These are phyloP conservation scores for Microplitis demolitor DNA, from an alignment of 1,140 invertebrate genomes.

Conservation along the genomic window DNA sequence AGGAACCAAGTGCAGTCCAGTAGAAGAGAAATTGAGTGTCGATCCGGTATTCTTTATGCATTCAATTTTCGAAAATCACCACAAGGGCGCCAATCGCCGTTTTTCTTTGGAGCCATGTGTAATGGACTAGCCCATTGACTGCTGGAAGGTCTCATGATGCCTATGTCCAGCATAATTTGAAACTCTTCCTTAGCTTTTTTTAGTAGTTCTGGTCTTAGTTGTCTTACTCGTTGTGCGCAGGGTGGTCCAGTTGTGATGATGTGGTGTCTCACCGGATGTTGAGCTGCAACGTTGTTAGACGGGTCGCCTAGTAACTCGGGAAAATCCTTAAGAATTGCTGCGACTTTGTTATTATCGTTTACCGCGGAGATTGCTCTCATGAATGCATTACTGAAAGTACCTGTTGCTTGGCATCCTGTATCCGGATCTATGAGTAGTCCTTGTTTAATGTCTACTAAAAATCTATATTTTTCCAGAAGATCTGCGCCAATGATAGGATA, in stretches of 20 bases:
- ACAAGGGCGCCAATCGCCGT: constrained; percentile 45
- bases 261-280: not conserved
- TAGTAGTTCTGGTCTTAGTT: constrained; percentile 33
- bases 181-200: constrained; percentile 36
- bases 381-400: not conserved
- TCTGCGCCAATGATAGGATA: constrained; percentile 31
- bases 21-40: constrained; percentile 42
- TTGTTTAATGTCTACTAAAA: constrained; percentile 19
- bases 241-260: not conserved
- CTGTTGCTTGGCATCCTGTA: not conserved
- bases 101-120: constrained; percentile 52
- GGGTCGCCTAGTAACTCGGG: not conserved
- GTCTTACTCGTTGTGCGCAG: not conserved
- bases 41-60: constrained; percentile 42
- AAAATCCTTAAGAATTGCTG: not conserved
- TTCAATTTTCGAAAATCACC: constrained; percentile 56
- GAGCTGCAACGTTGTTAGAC: not conserved
- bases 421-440: not conserved
- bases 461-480: constrained; percentile 18
- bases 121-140: constrained; percentile 54
- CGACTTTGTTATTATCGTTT: not conserved
- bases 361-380: not conserved
- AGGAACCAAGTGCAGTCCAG: constrained; percentile 14
- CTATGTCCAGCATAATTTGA: constrained; percentile 34
- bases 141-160: constrained; percentile 41